These are phyloP conservation scores for Drosophila prolongata DNA, from an alignment of 2,888 invertebrate genomes.

Conservation along the genomic window DNA sequence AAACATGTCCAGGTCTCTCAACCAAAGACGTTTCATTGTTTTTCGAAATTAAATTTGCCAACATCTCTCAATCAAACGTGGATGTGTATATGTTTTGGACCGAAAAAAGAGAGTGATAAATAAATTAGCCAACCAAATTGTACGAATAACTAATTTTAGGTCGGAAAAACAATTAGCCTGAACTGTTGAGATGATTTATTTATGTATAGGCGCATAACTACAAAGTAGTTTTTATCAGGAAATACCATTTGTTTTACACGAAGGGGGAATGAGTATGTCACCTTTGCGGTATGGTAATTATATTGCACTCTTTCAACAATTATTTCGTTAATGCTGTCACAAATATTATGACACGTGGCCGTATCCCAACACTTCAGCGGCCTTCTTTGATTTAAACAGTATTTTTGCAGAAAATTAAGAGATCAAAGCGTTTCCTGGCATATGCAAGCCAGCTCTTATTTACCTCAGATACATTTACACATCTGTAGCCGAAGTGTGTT, in stretches of 20 bases:
- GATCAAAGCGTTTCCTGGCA: conserved; percentile 78
- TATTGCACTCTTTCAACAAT: conserved; percentile 46
- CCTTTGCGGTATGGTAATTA: conserved; percentile 37
- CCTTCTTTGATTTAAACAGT: conserved; percentile 82
- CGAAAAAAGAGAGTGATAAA: conserved; percentile 19
- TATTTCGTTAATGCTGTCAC: conserved; percentile 38
- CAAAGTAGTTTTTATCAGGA: conserved; percentile 34
- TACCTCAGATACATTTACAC: conserved; percentile 37
- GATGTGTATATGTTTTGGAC: conserved; percentile 2
- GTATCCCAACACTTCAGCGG: conserved; percentile 52
- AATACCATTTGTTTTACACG: conserved; percentile 25
- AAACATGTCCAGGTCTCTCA: conserved; percentile 41
- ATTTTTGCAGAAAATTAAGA: conserved; percentile 82
- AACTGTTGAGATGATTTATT: conserved; percentile 30
- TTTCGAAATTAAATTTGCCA: conserved; percentile 40
- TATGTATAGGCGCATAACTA: conserved; percentile 17
- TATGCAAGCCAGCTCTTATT: conserved; percentile 15
- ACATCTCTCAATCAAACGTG: conserved; percentile 37
- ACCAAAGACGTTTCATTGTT: conserved; percentile 41
- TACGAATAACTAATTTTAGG: conserved; percentile 29
- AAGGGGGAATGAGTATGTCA: conserved; percentile 13
- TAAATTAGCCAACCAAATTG: conserved; percentile 16
- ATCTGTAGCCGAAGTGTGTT: conserved; percentile 13
- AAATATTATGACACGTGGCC: conserved; percentile 68
- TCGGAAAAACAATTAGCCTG: conserved; percentile 15